Evolutionary conservation across 1,140 invertebrate genomes (phyloP).

Genomic region (Zaprionus kolodkinae): DNA sequence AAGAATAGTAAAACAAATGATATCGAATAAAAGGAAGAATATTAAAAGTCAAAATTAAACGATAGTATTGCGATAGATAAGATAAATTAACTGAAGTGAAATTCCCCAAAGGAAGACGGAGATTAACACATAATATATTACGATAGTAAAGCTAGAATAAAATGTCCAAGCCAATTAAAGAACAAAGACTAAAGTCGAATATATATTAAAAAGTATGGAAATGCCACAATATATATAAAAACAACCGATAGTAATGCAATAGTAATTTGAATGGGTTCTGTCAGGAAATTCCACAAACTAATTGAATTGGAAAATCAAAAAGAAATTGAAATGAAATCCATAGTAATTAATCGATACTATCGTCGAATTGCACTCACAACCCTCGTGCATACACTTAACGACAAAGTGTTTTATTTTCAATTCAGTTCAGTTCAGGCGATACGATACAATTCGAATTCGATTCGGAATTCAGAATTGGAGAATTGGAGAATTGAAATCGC

Average conservation of each 20-base stretch:
- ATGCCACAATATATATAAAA: neutral
- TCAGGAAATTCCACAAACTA: neutral
- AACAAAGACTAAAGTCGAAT: too few relatives aligned
- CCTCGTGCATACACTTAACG: conserved; percentile 5
- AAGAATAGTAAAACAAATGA: neutral
- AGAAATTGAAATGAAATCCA: neutral
- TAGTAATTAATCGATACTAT: neutral
- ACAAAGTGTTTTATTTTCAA: conserved; percentile 29
- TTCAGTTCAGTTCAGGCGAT: conserved; percentile 40
- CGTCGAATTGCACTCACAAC: neutral
- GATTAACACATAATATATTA: neutral
- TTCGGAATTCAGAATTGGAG: conserved; percentile 15
- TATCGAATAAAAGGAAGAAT: neutral
- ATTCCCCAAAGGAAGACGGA: neutral
- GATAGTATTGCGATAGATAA: neutral
- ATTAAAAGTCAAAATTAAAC: too few relatives aligned
- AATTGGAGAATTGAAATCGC: conserved; percentile 27
- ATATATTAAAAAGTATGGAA: too few relatives aligned
- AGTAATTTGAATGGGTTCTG: neutral
- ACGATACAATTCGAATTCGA: conserved; percentile 43
- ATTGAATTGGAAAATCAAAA: conserved; percentile 1
- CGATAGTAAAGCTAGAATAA: neutral
- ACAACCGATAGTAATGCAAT: neutral
- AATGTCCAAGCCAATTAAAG: too few relatives aligned
- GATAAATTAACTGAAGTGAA: too few relatives aligned